Evolutionary conservation across 2,888 invertebrate genomes (phyloP).

Genomic region (Cremastobaeus sp.): DNA sequence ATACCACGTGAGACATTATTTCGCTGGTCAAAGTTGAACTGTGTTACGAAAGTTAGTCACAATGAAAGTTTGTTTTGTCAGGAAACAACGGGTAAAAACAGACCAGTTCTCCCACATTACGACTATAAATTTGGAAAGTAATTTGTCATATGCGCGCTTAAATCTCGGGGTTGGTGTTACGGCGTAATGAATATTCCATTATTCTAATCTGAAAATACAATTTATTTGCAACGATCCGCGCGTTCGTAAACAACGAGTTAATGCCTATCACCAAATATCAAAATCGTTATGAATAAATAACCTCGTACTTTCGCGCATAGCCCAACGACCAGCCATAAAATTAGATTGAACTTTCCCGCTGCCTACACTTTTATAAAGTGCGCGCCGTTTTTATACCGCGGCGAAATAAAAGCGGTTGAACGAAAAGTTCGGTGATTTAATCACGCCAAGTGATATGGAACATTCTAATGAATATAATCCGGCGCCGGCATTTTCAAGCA

Average conservation of each 20-base stretch:
- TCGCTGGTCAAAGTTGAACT: conserved; percentile 9
- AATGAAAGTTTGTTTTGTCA: conserved; percentile 25
- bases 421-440: conserved; percentile 23
- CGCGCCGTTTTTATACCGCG: background rate
- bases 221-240: conserved; percentile 28
- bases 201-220: conserved; percentile 40
- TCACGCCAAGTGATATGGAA: conserved; percentile 33
- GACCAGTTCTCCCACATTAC: conserved; percentile 14
- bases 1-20: conserved; percentile 5
- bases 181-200: conserved; percentile 50
- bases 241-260: conserved; percentile 23
- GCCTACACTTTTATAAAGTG: background rate
- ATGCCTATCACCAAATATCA: conserved; percentile 2
- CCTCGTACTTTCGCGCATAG: background rate
- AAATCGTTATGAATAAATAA: conserved; percentile 23
- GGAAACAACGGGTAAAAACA: conserved; percentile 31
- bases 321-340: background rate
- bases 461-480: conserved; percentile 14
- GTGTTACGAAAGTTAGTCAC: conserved; percentile 12
- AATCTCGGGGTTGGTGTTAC: conserved; percentile 30
- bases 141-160: conserved; percentile 38
- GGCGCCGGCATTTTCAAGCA: conserved; percentile 4
- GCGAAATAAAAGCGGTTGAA: conserved; percentile 18
- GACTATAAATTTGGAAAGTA: conserved; percentile 23
- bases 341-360: background rate